Percentiles rank a stretch among this genome's conserved stretches.
These are phyloP conservation scores for Lordiphosa fenestrarum DNA, from an alignment of 2,888 invertebrate species.

Conservation along the genomic window DNA sequence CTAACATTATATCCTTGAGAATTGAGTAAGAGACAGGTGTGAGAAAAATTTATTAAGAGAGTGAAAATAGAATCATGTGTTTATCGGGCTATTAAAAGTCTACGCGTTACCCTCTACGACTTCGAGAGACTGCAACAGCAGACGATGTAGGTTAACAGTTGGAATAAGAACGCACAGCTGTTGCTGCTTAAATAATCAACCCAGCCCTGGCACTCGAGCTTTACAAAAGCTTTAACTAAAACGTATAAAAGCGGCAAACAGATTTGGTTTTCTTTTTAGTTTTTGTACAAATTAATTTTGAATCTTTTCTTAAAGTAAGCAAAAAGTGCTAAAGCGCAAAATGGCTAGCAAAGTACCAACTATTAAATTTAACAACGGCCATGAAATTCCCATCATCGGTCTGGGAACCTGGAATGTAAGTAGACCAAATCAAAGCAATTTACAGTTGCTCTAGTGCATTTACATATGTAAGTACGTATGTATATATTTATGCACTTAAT, in stretches of 20 bases:
- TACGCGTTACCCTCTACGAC: slow-evolving; percentile 8
- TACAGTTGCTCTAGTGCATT: neutral
- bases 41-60: neutral
- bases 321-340: slow-evolving; percentile 2
- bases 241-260: slow-evolving; percentile 54
- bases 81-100: slow-evolving; percentile 14
- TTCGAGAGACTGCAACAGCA: slow-evolving; percentile 1
- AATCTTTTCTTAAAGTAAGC: slow-evolving; percentile 17
- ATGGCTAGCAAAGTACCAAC: slow-evolving; percentile 78
- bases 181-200: slow-evolving; percentile 16
- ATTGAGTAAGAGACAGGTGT: neutral
- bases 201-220: slow-evolving; percentile 9
- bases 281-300: slow-evolving; percentile 3
- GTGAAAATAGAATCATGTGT: slow-evolving; percentile 20
- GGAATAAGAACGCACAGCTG: slow-evolving; percentile 13
- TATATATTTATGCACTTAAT: slow-evolving; percentile 7
- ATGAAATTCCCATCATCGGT: slow-evolving; percentile 84
- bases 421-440: slow-evolving; percentile 35
- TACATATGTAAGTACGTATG: neutral
- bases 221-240: slow-evolving; percentile 14
- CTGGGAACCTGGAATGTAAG: slow-evolving; percentile 89
- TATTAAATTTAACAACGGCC: slow-evolving; percentile 83
- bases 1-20: neutral
- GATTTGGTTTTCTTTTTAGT: slow-evolving; percentile 29
- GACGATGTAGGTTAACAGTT: neutral